phyloP scores from a whole-genome alignment of 1,140 invertebrate species.

The Acromyrmex charruanus region DNA sequence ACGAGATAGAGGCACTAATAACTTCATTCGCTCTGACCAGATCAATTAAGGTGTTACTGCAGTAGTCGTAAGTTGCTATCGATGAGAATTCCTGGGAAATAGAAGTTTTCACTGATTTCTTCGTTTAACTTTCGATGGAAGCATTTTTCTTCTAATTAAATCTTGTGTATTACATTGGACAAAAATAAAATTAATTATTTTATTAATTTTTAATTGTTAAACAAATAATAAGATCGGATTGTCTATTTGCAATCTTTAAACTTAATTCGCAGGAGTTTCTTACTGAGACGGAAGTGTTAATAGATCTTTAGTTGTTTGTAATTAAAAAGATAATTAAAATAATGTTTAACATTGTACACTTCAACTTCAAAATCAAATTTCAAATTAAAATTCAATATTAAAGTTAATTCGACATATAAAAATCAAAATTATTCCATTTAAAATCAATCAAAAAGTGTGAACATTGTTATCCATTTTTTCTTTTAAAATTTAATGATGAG shows the following conservation, averaged over 20 bases:
- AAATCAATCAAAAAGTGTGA: not conserved
- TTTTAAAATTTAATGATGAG: not conserved
- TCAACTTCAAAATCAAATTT: not conserved
- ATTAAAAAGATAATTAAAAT: not conserved
- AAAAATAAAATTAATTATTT: not conserved
- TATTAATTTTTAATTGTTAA: not conserved
- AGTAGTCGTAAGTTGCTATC: constrained; percentile 29
- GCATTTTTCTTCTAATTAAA: not conserved
- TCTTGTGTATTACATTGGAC: not conserved
- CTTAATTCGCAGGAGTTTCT: not conserved
- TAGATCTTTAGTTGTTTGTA: not conserved
- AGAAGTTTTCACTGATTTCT: constrained; percentile 8
- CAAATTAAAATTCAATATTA: not conserved
- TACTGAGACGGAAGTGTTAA: not conserved
- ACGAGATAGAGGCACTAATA: constrained; percentile 48
- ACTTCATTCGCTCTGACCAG: constrained; percentile 71
- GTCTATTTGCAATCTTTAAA: not conserved
- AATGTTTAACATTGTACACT: not conserved
- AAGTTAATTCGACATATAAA: not conserved
- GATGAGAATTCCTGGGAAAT: constrained; percentile 33
- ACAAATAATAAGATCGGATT: not conserved
- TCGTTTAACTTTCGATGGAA: constrained; percentile 8
- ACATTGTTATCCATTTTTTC: not conserved
- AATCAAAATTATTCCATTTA: not conserved
- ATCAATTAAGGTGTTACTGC: constrained; percentile 71